Base-by-base conservation (phyloP, 2,888 invertebrate genomes). In the Eupithecia subumbrata region DNA sequence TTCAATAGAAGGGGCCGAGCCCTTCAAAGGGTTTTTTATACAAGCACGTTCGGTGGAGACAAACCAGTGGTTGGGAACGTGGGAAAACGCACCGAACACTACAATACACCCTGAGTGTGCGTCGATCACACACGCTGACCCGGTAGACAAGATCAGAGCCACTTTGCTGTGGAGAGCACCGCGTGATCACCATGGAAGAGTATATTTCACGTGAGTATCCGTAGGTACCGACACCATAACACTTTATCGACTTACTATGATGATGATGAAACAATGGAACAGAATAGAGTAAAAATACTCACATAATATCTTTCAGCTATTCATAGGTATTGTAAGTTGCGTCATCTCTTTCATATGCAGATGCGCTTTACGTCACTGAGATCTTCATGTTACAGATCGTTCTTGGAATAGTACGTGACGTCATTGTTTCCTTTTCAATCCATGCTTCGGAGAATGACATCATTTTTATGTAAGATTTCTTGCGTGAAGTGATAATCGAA, bases 21-120 rank as follows among this genome's bases (percentile, higher is more conserved):
- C 96, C 1, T 97, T 98, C 92, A 97, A 97, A 83, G 97, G 98
- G n/a, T 98, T 97, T 95, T 97, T 98, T 90, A 91, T 98, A 68
- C 98, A 98, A 92, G 97, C 97, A 0, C 96, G 97, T 63, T 97
- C 97, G 82, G 96, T 95, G 14, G 95, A 96, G 76, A 96, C 96
- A 0, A 95, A 97, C 85, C 95, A 96, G 78, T 98, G 97, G 97
- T 94, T 97, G 69, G 97, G 97, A 4, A 92, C 95, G 63, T 97
- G 97, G 97, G 95, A 96, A 78, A 95, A 96, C 80, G 96, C 97
- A 0, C 96, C 96, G 0, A 97, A 97, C 87, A 97, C 97, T 4
- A 97, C 97, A 82, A 93, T 96, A 5, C 97, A 97, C 84, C 96
- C 97, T 0, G 97, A 97, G 89, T 98, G 97, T 87, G 96, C 97